Evolutionary conservation across 2,888 invertebrate species (phyloP), one percentile per base, ranked within the genome.

Genomic region (Petrolisthes cinctipes): DNA sequence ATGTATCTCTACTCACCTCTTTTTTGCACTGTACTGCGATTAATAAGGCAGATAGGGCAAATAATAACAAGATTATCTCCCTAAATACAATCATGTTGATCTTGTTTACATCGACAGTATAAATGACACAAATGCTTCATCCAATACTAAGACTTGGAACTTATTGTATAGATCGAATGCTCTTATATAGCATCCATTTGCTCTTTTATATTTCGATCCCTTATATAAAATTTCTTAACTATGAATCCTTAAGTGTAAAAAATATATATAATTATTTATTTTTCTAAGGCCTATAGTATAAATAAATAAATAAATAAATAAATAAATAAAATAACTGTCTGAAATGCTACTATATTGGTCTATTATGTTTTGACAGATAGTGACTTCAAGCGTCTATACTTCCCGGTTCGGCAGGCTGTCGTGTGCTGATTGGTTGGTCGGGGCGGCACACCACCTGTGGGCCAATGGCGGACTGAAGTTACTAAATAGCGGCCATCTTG

Each of bases 21-120:
- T 88, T 88, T 76, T 88, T 88, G 61, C 84, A 84, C n/a, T 88
- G 53, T 11, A 84, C 80, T 1, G 61, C 23, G 68, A 37, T 71
- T 23, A 81, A 82, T 51, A n/a, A 20, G 9, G 71, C 54, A 37
- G 80, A 75, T 17, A 83, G 37, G 23, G 75, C 57, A 20, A 84
- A 66, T 37, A 81, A 75, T 75, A 81, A 53, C n/a, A 83, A 78
- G 14, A 87, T 68, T 82, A 86, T n/a, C 54, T 20, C 23, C 14
- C 53, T 57, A 14, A 57, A n/a, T 9, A 51, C 20, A 75, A 23
- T 82, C 86, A 86, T 86, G 53, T 82, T 81, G 86, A 23, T 86
- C 76, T 88, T 88, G 87, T 88, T 88, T 88, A 88, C 84, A 88
- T 84, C 57, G 4, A 57, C 53, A 66, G n/a, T 75, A 84, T 88